Base-by-base conservation (phyloP, 2,113 vertebrate species). In the Semicossyphus pulcher region DNA sequence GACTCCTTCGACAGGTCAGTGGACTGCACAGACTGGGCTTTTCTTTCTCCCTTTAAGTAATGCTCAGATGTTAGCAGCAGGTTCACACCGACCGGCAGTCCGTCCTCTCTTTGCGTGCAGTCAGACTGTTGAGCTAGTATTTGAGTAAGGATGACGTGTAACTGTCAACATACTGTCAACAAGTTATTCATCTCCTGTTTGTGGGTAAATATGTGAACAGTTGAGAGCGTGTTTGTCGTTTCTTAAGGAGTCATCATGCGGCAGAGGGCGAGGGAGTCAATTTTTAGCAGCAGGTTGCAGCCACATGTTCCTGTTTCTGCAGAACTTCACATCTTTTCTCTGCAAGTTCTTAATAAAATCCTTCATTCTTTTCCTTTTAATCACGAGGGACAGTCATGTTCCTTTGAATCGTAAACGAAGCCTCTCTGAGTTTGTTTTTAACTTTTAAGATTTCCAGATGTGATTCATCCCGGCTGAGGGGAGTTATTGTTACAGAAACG, bases 1-100 rank as follows among this genome's bases (percentile, higher is more conserved):
- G 98, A 99, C 89, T 99, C 97, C 25, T 99, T 99, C 56, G 97
- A 99, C 95, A 99, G 97, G 98, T 99, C 39, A 94, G 84, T 59
- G 10, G 14, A 1, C 1, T 0, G 37, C 37, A 39, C n/a, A n/a
- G n/a, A n/a, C n/a, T n/a, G n/a, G n/a, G n/a, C n/a, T n/a, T n/a
- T n/a, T n/a, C n/a, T n/a, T n/a, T n/a, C n/a, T n/a, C n/a, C n/a
- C n/a, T n/a, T n/a, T n/a, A n/a, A n/a, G n/a, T n/a, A n/a, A n/a
- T n/a, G n/a, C n/a, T n/a, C n/a, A n/a, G n/a, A n/a, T n/a, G n/a
- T n/a, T n/a, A n/a, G n/a, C n/a, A n/a, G n/a, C n/a, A n/a, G n/a
- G n/a, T n/a, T n/a, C n/a, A n/a, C n/a, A n/a, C n/a, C n/a, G n/a
- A n/a, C n/a, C n/a, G n/a, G n/a, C n/a, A n/a, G n/a, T n/a, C n/a